phyloP scores from a whole-genome alignment of 2,797 vertebrate species.

The Sylvilagus floridanus region DNA sequence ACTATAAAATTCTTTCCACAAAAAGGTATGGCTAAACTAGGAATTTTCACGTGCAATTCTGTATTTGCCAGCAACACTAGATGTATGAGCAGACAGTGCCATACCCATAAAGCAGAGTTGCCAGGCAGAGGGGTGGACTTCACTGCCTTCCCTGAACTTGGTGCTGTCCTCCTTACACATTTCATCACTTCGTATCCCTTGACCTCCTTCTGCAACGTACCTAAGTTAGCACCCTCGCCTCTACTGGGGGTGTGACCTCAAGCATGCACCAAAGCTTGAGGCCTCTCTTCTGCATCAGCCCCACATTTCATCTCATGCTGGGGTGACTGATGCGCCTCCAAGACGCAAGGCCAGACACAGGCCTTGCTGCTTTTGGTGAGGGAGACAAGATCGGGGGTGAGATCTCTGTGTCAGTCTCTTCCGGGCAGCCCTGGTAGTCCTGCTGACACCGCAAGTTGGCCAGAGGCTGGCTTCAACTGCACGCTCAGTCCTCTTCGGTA shows the following conservation, averaged over 20 bases:
- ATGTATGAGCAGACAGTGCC: neutral
- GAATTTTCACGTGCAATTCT: neutral
- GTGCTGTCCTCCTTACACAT: neutral
- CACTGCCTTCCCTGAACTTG: neutral
- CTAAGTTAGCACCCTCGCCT: neutral
- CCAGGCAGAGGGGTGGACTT: neutral
- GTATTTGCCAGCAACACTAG: neutral
- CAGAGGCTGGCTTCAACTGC: conserved; percentile 4
- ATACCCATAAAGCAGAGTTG: neutral
- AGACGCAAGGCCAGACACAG: neutral
- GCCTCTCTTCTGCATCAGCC: neutral
- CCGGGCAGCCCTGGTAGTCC: neutral
- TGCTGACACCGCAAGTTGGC: neutral
- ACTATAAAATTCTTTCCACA: neutral
- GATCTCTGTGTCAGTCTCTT: conserved; percentile 24
- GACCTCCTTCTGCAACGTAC: neutral
- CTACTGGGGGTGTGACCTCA: neutral
- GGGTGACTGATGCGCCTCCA: neutral
- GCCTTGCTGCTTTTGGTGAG: conserved; percentile 25
- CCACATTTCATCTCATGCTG: neutral
- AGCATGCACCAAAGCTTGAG: neutral
- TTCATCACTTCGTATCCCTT: neutral
- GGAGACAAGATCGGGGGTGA: neutral
- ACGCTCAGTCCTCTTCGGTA: conserved; percentile 26
- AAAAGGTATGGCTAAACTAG: conserved; percentile 21